Base-by-base conservation (phyloP, 37 sponge, comb jelly and placozoan species). In the Oopsacas minuta region DNA sequence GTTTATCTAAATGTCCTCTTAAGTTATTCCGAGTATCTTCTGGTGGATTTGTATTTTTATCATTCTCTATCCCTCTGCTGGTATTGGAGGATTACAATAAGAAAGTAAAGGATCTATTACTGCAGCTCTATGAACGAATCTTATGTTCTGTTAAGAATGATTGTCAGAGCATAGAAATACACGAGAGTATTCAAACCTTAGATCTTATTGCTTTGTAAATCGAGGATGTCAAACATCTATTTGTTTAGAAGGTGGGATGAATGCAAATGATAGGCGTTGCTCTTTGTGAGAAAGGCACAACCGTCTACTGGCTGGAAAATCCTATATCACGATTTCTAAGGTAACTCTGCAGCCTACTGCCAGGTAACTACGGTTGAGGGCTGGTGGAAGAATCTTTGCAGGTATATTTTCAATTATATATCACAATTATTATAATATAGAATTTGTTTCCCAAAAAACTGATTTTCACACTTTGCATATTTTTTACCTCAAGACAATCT, bases 281-380 rank as follows among this genome's bases (percentile, higher is more conserved):
- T 84, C 75, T 94, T 32, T 90, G 84, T 20, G 94, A 94, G 86
- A 94, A 94, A 85, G 92, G 92, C 84, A 88, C 87, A 7, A 91
- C 90, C n/a, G 5, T 88, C 0, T 82, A 36, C 37, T 86, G 86
- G 52, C 85, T 88, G 38, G 86, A 84, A 7, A 94, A 94, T 46
- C 92, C 94, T 36, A 85, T 94, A 30, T 90, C 25, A 81, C 35
- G 1, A 87, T 91, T 17, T 88, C 92, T 3, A 83, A 82, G 22
- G 86, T 88, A 1, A 82, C 86, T 0, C 84, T 87, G 39, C 87
- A 87, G 37, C 82, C 91, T 0, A 75, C 86, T 36, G 88, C 52
- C 25, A 83, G 52, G 0, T 83, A 53, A 0, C 86, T 94, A 7
- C 90, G 88, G 20, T 86, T 89, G 7, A 84, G 92, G 32, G 36